Conservation (phyloP, 2,888 invertebrate genomes). For the Archips xylosteana region DNA sequence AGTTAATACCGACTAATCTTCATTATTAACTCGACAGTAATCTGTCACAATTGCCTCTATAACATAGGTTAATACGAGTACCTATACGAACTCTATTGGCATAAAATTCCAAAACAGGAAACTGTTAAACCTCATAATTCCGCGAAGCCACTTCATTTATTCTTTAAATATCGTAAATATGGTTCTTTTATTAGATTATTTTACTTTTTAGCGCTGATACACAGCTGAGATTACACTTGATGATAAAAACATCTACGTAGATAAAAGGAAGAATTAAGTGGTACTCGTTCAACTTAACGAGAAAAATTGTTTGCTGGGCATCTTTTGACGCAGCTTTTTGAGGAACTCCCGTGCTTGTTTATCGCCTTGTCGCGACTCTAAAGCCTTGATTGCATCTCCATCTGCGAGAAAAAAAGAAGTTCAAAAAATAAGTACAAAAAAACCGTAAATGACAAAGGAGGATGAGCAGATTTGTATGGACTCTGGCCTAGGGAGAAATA, state of each 20-base stretch:
- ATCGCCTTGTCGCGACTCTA: conserved; percentile 94
- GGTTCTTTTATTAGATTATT: too few relatives aligned
- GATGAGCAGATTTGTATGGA: too few relatives aligned
- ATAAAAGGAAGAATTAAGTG: conserved; percentile 4
- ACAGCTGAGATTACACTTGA: conserved; percentile 11
- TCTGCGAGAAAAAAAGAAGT: conserved; percentile 70
- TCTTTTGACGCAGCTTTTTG: conserved; percentile 90
- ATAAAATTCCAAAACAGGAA: background rate
- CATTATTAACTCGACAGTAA: background rate
- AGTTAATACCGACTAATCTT: background rate
- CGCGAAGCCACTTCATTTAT: background rate
- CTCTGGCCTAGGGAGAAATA: too few relatives aligned
- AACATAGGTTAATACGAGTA: background rate
- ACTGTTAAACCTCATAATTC: background rate
- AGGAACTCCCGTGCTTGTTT: conserved; percentile 95
- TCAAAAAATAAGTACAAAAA: background rate
- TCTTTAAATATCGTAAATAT: background rate
- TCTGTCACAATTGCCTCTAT: background rate
- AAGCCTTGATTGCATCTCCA: conserved; percentile 90
- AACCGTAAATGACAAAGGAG: background rate
- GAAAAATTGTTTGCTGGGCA: conserved; percentile 76
- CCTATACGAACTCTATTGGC: background rate
- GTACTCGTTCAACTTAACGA: conserved; percentile 66
- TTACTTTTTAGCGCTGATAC: conserved; percentile 4
- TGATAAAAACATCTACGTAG: background rate